Percentiles rank a stretch among this genome's conserved stretches.
Evolutionary conservation across 2,797 vertebrate genomes (phyloP).

Genomic region (Halcyon smyrnensis): DNA sequence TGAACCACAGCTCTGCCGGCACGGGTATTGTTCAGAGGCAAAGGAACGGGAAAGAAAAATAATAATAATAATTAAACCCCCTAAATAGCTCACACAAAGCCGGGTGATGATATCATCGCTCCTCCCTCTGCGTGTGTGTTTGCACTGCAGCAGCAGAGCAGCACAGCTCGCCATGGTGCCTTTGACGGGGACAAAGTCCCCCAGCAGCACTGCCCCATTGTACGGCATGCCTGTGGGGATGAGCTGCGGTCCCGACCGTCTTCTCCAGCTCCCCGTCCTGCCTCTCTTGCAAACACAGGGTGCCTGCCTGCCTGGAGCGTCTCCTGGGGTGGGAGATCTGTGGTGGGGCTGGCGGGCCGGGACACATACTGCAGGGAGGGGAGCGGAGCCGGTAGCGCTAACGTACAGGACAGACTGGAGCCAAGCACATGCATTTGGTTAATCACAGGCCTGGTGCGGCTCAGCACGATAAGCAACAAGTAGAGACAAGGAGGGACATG

Average conservation of each 20-base stretch:
- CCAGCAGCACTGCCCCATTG: accelerated
- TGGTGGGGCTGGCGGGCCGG: neutral
- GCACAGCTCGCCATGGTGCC: accelerated
- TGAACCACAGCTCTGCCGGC: neutral
- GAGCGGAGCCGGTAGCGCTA: accelerated
- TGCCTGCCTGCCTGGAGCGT: neutral
- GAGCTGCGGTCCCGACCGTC: neutral
- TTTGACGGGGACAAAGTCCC: neutral
- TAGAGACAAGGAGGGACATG: neutral
- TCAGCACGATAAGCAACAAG: neutral
- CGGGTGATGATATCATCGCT: slow-evolving; percentile 35
- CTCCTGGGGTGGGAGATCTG: neutral
- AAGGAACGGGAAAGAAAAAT: slow-evolving; percentile 54
- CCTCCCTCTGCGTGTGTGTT: neutral
- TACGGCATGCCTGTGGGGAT: accelerated
- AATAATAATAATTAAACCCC: slow-evolving; percentile 55
- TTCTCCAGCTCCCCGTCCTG: neutral
- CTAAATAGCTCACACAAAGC: slow-evolving; percentile 50
- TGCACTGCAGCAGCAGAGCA: neutral
- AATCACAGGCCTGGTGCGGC: neutral
- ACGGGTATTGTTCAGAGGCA: slow-evolving; percentile 20
- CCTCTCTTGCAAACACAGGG: neutral
- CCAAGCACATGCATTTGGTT: neutral
- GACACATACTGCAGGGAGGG: neutral
- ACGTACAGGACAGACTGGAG: neutral